These are phyloP conservation scores for Drosophila persimilis DNA, from an alignment of 1,140 invertebrate species.

Conservation along the genomic window DNA sequence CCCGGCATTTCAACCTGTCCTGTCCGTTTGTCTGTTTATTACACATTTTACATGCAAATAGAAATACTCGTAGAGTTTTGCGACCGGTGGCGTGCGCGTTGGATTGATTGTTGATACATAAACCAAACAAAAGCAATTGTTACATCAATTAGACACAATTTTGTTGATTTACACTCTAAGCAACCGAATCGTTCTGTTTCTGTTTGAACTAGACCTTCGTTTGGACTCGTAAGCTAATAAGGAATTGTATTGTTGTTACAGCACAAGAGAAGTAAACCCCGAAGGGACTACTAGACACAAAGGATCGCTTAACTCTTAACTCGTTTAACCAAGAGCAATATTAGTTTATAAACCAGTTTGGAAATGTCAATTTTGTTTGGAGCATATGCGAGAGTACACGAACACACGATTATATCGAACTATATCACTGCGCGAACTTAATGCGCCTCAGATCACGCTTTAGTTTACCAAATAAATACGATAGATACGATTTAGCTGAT, in stretches of 20 bases:
- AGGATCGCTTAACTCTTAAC: slow-evolving; percentile 10
- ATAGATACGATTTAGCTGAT: slow-evolving; percentile 36
- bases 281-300: slow-evolving; percentile 16
- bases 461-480: slow-evolving; percentile 31
- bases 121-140: slow-evolving; percentile 33
- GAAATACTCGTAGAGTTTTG: not conserved
- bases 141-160: slow-evolving; percentile 50
- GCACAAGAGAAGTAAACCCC: slow-evolving; percentile 45
- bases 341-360: slow-evolving; percentile 70
- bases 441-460: slow-evolving; percentile 36
- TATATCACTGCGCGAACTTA: slow-evolving; percentile 49
- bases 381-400: slow-evolving; percentile 15
- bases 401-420: slow-evolving; percentile 17
- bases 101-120: not conserved
- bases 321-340: slow-evolving; percentile 60
- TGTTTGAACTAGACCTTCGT: slow-evolving; percentile 3
- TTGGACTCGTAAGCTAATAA: slow-evolving; percentile 30
- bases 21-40: slow-evolving; percentile 9
- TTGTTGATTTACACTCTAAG: slow-evolving; percentile 21
- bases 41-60: too few species aligned
- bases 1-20: slow-evolving; percentile 3
- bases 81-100: slow-evolving; percentile 13
- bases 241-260: slow-evolving; percentile 62
- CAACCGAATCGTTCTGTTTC: slow-evolving; percentile 2
- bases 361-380: slow-evolving; percentile 71